Percentiles rank a stretch among this genome's conserved stretches.
Conservation (phyloP, 2,888 invertebrate species). For the Tipula helvola region DNA sequence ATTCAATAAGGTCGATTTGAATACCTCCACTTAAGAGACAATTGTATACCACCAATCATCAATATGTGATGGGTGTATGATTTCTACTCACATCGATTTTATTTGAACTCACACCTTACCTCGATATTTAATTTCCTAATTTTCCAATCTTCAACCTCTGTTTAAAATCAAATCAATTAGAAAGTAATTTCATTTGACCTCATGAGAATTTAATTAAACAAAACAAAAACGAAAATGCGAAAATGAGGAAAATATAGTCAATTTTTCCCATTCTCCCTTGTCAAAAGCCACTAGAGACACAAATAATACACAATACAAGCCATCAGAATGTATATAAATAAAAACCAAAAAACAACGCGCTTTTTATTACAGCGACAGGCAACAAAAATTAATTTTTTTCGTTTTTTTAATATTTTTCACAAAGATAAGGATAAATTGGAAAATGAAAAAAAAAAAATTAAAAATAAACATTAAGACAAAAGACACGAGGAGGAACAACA, state of each 20-base stretch:
- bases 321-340: not conserved
- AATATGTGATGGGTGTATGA: not conserved
- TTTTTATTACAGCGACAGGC: not conserved
- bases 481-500: not conserved
- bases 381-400: not conserved
- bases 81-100: not conserved
- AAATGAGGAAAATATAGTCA: not conserved
- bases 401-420: not conserved
- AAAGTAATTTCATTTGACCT: not conserved
- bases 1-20: no score
- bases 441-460: not conserved
- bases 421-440: not conserved
- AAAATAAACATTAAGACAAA: not conserved
- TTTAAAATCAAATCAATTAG: not conserved
- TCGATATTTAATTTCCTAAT: not conserved
- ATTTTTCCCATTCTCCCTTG: not conserved
- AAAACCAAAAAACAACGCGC: not conserved
- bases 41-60: not conserved
- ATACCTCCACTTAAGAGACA: no score
- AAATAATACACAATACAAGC: not conserved
- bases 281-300: not conserved
- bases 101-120: not conserved
- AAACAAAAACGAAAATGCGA: not conserved
- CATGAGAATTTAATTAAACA: not conserved
- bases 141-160: not conserved